Base-by-base conservation (phyloP, 2,888 invertebrate species). In the Drosophila eohydei region DNA sequence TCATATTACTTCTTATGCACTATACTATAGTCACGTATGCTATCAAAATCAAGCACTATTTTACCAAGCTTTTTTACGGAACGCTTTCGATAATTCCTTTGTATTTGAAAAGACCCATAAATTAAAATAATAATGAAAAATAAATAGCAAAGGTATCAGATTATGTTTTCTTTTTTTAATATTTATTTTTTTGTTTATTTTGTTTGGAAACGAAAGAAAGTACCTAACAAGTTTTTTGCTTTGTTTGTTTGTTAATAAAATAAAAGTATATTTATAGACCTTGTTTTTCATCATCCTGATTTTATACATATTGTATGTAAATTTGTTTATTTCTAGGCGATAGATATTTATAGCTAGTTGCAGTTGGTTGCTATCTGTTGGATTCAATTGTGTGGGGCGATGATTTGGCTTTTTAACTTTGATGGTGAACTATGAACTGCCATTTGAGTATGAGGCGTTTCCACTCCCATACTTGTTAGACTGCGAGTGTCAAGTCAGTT, bases 171-270 rank as follows among this genome's bases (percentile, higher is more conserved):
- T 60, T 66, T 87, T 85, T 78, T 69, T 30, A 67, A 82, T 75
- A 79, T 82, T 82, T 87, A 87, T 72, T 72, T 87, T 74, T 75
- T 64, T 80, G 78, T 77, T 79, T 54, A 55, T 73, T 84, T 78
- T 84, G 61, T 71, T 83, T 89, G 73, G 71, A 78, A 85, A 89
- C 81, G 69, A 89, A 87, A 80, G 76, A 83, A 83, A 80, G 73
- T 84, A 80, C 81, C 73, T 83, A 88, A 90, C 81, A 89, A 82
- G 76, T 78, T 80, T 70, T 12, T 71, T 66, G 52, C 21, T 46
- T 64, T 34, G 51, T 36, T 75, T 72, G 67, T 74, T 69, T 69
- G 51, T 73, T 85, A 74, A 65, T 82, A 82, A 89, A 88, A 85
- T 80, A 88, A 84, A 67, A 63, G 61, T 74, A 81, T 71, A 88